phyloP scores from a whole-genome alignment of 2,113 vertebrate species.

The Myrmecobius fasciatus region DNA sequence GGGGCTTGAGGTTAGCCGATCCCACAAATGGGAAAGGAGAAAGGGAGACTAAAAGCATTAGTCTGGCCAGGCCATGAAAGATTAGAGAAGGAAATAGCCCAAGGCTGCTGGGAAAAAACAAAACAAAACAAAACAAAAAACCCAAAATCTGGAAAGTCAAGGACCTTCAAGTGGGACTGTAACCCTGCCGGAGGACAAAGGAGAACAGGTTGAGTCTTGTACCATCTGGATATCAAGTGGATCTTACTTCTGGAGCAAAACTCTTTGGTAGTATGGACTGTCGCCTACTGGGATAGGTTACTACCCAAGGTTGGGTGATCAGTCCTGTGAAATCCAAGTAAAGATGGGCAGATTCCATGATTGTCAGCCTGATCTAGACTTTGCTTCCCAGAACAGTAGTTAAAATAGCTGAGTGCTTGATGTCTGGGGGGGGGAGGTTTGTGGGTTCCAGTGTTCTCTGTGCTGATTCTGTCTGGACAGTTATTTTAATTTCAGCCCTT shows the following conservation, averaged over 20 bases:
- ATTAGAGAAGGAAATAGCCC: neutral
- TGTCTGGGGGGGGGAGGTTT: neutral
- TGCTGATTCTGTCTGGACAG: slow-evolving; percentile 29
- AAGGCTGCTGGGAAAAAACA: neutral
- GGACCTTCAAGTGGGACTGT: neutral
- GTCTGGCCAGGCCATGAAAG: neutral
- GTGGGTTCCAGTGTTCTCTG: neutral
- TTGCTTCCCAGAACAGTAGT: neutral
- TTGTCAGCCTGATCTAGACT: neutral
- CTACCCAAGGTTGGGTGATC: slow-evolving; percentile 5
- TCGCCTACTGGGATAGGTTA: neutral
- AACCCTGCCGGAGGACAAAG: neutral
- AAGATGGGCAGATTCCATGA: neutral
- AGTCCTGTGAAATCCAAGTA: slow-evolving; percentile 21
- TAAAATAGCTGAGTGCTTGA: neutral
- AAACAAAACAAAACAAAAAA: too few species aligned
- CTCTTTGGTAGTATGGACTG: slow-evolving; percentile 19
- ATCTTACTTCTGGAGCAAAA: slow-evolving; percentile 19
- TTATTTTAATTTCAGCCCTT: slow-evolving; percentile 23
- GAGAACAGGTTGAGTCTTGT: neutral
- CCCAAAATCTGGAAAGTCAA: slow-evolving; percentile 9
- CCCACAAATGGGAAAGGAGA: neutral
- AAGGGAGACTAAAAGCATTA: slow-evolving; percentile 16
- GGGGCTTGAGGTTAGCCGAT: slow-evolving; percentile 16
- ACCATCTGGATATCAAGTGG: neutral